Base-by-base conservation (phyloP, 1,140 invertebrate species). In the Nixonia krombeini region DNA sequence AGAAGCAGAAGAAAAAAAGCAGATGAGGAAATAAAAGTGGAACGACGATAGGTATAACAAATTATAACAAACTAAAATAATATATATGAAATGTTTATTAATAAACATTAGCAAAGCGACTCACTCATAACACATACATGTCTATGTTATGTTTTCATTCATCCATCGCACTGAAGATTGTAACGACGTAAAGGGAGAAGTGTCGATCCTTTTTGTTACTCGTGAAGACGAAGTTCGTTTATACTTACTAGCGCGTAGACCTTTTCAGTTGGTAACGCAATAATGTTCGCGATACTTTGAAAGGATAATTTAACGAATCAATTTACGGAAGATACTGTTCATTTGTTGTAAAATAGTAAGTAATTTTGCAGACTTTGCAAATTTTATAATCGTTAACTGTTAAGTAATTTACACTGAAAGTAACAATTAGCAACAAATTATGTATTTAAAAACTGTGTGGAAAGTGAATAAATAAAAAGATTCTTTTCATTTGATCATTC, bases 21-120 rank as follows among this genome's bases (percentile, higher is more conserved):
- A 25, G 9, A 29, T 5, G 40, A 23, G 38, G 12, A 16, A 37
- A 37, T n/a, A 47, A 41, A 50, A 5, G 23, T 51, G 53, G 62
- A 55, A 53, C 53, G 62, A 57, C 52, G 50, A 65, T 53, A 66
- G 55, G 62, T 66, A 66, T 71, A 66, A 62, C 17, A 62, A 66
- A 71, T 71, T 58, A 70, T 56, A 50, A 55, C 62, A 50, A 57
- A 59, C 55, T 71, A 62, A 64, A 61, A 47, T 64, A 59, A 64
- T 61, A 70, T 70, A 65, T 61, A 70, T 61, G 52, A 62, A 71
- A 71, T 66, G 62, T 71, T 71, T 66, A 71, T 66, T 65, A 65
- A 71, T 71, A 71, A 70, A 70, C 68, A 65, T 65, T 70, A 70
- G 67, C 35, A 58, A 70, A 65, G 52, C 62, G 61, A 61, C 57